Base-by-base conservation (phyloP, 1,140 invertebrate genomes). In the Andricus grossulariae region DNA sequence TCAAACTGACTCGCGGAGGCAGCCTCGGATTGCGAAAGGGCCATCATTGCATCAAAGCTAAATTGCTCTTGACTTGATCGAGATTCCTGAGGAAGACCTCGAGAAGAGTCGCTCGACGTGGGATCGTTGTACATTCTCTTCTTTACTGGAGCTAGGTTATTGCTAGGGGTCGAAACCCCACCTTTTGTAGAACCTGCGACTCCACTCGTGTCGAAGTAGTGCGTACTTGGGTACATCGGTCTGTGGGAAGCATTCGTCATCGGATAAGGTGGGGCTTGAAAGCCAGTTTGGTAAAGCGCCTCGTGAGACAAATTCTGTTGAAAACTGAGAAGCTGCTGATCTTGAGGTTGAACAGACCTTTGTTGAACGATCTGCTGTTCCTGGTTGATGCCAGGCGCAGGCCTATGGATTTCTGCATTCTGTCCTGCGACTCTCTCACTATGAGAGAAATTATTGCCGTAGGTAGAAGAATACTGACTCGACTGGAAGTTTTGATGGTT, bases 41-140 rank as follows among this genome's bases (percentile, higher is more conserved):
- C 73, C 84, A 91, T 90, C 83, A 91, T 88, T 8, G 87, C 74
- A 10, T 91, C 90, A 70, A 89, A 91, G 3, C 83, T 76, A 51
- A 90, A 91, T 49, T 90, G 90, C 3, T 89, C 77, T 13, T 80
- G 86, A 72, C 8, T 76, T 32, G 0, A 75, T 10, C 7, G 75
- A 0, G 60, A 73, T 5, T 89, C 86, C 13, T 89, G 88, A 0
- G 82, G 6, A 12, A 88, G 76, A 55, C 71, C 71, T 8, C 86
- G 60, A 66, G 86, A 45, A 32, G 79, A n/a, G 39, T 85, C 72
- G 25, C 32, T 77, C 16, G 50, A 5, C 5, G 19, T 16, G 15
- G 15, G 80, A 57, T 90, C 90, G 52, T 87, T 90, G 73, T 91
- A 91, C 19, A 85, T 86, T 0, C 90, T 87, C 72, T 91, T 91